Base-by-base conservation (phyloP, 2,888 invertebrate species). In the Athetis lepigone region DNA sequence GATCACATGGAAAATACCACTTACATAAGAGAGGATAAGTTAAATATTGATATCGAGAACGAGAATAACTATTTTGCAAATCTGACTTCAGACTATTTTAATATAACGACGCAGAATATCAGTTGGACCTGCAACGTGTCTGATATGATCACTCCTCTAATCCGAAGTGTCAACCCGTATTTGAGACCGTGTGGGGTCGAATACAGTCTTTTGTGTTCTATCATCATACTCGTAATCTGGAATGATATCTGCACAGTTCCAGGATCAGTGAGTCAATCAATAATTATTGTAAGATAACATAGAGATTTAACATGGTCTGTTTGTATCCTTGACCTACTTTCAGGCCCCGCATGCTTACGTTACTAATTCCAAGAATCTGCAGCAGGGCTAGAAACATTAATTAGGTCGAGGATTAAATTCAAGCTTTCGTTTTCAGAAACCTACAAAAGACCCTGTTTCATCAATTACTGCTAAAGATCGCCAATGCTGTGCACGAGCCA, bases 121-220 rank as follows among this genome's bases (percentile, higher is more conserved):
- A 83, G 80, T 23, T 94, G 93, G 94, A 89, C 85, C 16, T 95
- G 95, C 72, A 92, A 93, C 57, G 89, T 94, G 1, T 90, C 94
- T 6, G 91, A 95, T 74, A 96, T 96, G 85, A 96, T 97, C 79
- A 95, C 95, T 13, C 95, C 96, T 49, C 87, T 97, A 60, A 95
- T 97, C 25, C 92, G 95, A 79, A 95, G 95, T 79, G 96, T 97
- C n/a, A 96, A 97, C 69, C 97, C 97, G 2, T 97, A 97, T 87
- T 95, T 98, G 81, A 97, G 97, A 84, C 97, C 98, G 0, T 97
- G 97, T 85, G 97, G 97, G 54, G 97, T 98, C 65, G 98, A 98
- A 87, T 98, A 98, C 92, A 97, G 97, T 81, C 95, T 98, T 61
- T 96, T 98, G 71, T 97, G 97, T 82, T 97, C 98, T 1, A 97